These are phyloP conservation scores for Archocentrus centrarchus DNA, from an alignment of 2,113 vertebrate species.

Conservation along the genomic window DNA sequence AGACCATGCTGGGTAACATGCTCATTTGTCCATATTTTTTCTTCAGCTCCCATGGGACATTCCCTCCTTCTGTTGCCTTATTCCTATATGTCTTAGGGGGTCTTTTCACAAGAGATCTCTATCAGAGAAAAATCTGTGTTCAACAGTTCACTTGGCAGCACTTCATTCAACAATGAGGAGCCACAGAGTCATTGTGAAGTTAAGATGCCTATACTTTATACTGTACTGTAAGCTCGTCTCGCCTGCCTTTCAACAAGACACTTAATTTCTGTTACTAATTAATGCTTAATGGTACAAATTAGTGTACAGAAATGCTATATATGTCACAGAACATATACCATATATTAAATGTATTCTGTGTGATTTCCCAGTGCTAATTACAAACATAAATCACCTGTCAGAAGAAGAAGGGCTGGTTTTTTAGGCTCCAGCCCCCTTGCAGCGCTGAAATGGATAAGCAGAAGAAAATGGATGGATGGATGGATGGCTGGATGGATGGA, in stretches of 20 bases:
- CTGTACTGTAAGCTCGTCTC: not conserved
- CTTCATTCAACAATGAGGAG: conserved; percentile 60
- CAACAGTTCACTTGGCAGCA: conserved; percentile 73
- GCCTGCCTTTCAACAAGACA: not conserved
- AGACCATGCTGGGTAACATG: conserved; percentile 68
- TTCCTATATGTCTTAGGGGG: conserved; percentile 68
- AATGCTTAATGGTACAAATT: not conserved
- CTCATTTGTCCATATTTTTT: conserved; percentile 81
- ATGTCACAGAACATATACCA: not conserved
- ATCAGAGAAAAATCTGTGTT: conserved; percentile 76
- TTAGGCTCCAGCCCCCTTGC: too few relatives aligned
- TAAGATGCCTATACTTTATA: conserved; percentile 24
- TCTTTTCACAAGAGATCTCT: conserved; percentile 66
- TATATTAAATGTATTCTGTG: not conserved
- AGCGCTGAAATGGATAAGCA: too few relatives aligned
- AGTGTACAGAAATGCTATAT: not conserved
- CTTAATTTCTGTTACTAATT: not conserved
- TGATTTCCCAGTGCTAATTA: conserved; percentile 2
- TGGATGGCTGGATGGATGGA: too few relatives aligned
- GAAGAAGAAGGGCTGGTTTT: not conserved
- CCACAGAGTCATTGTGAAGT: conserved; percentile 37
- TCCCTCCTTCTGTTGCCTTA: conserved; percentile 74
- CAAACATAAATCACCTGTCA: not conserved
- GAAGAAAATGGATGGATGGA: too few relatives aligned
- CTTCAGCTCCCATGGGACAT: conserved; percentile 56